Base-by-base conservation (phyloP, 1,140 invertebrate genomes). In the Dinothrombium tinctorium region DNA sequence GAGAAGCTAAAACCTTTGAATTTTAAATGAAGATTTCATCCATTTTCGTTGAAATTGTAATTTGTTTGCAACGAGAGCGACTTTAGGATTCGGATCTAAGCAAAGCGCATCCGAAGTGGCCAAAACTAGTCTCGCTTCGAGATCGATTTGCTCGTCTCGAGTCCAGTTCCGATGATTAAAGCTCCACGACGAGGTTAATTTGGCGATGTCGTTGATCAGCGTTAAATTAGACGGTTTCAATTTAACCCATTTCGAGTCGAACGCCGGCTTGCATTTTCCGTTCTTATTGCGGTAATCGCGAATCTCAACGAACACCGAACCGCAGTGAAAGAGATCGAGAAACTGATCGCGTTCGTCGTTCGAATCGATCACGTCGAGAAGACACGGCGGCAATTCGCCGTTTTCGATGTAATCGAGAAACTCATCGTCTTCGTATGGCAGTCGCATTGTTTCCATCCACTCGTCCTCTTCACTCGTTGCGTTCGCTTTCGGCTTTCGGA, bases 251-350 rank as follows among this genome's bases (percentile, higher is more conserved):
- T 57, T 54, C 22, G 54, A 57, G 26, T 61, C 56, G 50, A 53
- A 59, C 19, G 43, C 46, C 9, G 5, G 48, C 49, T 44, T 23
- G 26, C 46, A 47, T 17, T 44, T 33, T 41, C 54, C 56, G 8
- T 53, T 50, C 28, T 56, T 54, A 15, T 79, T 73, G 48, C 82
- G 66, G 55, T 79, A 81, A 61, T 90, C 82, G 52, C 81, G 67
- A 46, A 92, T 69, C 68, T 90, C 79, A 46, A 74, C 75, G 52
- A 90, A 77, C 33, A 90, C 76, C 62, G 82, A 87, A 22, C 83
- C 83, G 48, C 72, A 76, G 54, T 89, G 84, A 61, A 84, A 90
- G 17, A 89, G 65, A 56, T 73, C n/a, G n/a, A n/a, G 73, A 72
- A 49, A 11, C 9, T 33, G 17, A 29, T 25, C 6, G 20, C n/a